Evolutionary conservation across 2,888 invertebrate genomes (phyloP).

Genomic region (Exephanes ischioxanthus): DNA sequence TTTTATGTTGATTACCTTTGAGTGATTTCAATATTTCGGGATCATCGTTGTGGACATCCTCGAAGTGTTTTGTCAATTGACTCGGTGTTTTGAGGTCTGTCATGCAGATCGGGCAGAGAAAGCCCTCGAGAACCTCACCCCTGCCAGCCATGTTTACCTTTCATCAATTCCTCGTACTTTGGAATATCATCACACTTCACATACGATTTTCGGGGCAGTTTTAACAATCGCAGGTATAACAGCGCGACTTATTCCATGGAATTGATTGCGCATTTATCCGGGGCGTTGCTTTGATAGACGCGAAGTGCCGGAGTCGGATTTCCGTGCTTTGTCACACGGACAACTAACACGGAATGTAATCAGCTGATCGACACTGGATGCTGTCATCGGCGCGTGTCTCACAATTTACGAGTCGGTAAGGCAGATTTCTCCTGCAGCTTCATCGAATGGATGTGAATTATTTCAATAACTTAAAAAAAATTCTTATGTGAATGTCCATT

Average conservation of each 20-base stretch:
- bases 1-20: conserved; percentile 87
- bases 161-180: not conserved
- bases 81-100: conserved; percentile 94
- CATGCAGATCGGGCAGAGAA: conserved; percentile 97
- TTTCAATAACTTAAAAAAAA: no score
- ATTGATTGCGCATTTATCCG: not conserved
- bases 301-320: not conserved
- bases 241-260: not conserved
- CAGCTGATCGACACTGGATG: not conserved
- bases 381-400: not conserved
- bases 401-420: no score
- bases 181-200: not conserved
- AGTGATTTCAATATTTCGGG: conserved; percentile 93
- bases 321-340: not conserved
- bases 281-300: not conserved
- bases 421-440: no score
- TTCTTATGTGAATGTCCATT: not conserved
- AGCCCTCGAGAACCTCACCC: conserved; percentile 93
- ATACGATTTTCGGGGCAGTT: not conserved
- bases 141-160: conserved; percentile 83
- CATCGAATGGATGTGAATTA: no score
- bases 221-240: not conserved
- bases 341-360: not conserved
- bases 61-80: conserved; percentile 95
- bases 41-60: conserved; percentile 94